Evolutionary conservation across 2,888 invertebrate genomes (phyloP), one percentile per base, ranked within the genome.

Genomic region (Orgyia antiqua): DNA sequence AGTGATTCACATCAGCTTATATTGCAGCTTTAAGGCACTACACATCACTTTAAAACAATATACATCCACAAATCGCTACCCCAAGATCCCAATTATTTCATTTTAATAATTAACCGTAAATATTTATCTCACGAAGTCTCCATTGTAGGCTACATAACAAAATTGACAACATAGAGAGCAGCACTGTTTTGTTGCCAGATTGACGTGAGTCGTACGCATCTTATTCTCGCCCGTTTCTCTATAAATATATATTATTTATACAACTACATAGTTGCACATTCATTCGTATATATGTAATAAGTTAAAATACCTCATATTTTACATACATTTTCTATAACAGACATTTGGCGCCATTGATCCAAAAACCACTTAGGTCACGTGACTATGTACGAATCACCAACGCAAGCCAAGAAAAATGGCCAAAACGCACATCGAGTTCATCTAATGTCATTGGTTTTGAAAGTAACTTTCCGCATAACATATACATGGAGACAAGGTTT

Each of bases 131-230:
- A 79, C 80, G n/a, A n/a, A 88, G 87, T 88, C 89, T 89, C 89
- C 89, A 89, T 89, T 89, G 88, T 58, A 68, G 52, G 67, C 73
- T 79, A 71, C 73, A 73, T 77, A 78, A 76, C 77, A 80, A 79
- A 91, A 91, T 92, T 92, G 92, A 92, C 92, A 92, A 90, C 90
- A 89, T 88, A 93, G 92, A 89, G 90, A 92, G 92, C 92, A 90
- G 88, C 89, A 89, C 88, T 73, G 82, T 84, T 86, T 82, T 79
- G 86, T 84, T 86, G 76, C 82, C 78, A 79, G 79, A 78, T 76
- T 84, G 87, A 87, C 87, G 75, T 87, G 84, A 86, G 72, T 64
- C 49, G 68, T 79, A 79, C 76, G 79, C 76, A 78, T 78, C 73
- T 66, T 66, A 72, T 72, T 68, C 58, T 56, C 53, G 42, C 39